Evolutionary conservation across 2,888 invertebrate genomes (phyloP).

Genomic region (Strigamia crassipes): DNA sequence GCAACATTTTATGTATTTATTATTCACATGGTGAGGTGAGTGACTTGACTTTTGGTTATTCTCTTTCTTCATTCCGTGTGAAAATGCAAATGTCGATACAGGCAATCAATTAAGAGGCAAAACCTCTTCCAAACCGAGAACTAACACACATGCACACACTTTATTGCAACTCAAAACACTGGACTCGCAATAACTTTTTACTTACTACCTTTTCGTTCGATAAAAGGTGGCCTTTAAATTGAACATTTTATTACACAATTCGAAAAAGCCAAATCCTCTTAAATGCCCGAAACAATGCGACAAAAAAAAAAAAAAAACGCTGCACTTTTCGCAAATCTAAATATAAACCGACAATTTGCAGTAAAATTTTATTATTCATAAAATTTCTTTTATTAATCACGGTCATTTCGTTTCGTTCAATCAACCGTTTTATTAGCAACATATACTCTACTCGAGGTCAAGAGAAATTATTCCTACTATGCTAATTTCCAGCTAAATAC

Average conservation of each 20-base stretch:
- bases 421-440: not conserved
- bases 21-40: not conserved
- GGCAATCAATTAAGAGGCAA: slow-evolving; percentile 38
- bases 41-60: not conserved
- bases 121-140: slow-evolving; percentile 35
- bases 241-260: slow-evolving; percentile 3
- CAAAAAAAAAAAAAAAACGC: not conserved
- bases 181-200: slow-evolving; percentile 15
- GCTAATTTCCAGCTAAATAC: not conserved
- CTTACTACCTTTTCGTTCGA: slow-evolving; percentile 3
- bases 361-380: slow-evolving; percentile 16
- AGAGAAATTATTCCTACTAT: not conserved
- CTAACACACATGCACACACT: slow-evolving; percentile 35
- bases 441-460: not conserved
- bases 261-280: slow-evolving; percentile 6
- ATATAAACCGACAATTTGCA: not conserved
- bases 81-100: slow-evolving; percentile 35
- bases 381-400: not conserved
- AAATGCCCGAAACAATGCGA: not conserved
- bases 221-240: slow-evolving; percentile 12
- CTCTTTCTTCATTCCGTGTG: slow-evolving; percentile 15
- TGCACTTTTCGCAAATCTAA: not conserved
- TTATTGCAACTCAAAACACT: slow-evolving; percentile 32
- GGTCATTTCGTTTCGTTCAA: not conserved
- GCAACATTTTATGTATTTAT: not conserved